phyloP scores from a whole-genome alignment of 1,140 invertebrate genomes.

The Arctopsyche grandis region DNA sequence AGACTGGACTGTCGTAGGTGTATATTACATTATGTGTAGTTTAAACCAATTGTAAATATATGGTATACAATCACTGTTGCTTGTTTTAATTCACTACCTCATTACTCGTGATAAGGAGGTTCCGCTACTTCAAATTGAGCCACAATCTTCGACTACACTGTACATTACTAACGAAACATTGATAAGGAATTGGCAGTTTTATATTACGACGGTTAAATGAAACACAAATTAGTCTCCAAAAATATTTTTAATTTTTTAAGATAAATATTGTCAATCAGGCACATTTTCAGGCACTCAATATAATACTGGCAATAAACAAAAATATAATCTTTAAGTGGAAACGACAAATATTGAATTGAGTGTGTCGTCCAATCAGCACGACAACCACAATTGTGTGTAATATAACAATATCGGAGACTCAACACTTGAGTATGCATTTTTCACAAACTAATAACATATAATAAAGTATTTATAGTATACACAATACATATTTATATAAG shows the following conservation, averaged over 20 bases:
- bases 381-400: not conserved
- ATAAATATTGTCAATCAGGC: conserved; percentile 43
- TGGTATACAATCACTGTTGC: no score
- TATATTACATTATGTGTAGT: no score
- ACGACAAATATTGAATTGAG: conserved; percentile 19
- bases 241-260: conserved; percentile 45
- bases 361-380: not conserved
- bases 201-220: not conserved
- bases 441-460: not conserved
- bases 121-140: no score
- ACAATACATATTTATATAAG: conserved; percentile 22
- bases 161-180: no score
- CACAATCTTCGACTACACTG: no score
- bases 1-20: no score
- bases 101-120: no score
- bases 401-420: not conserved
- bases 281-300: conserved; percentile 53
- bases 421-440: not conserved
- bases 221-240: conserved; percentile 40
- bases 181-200: no score
- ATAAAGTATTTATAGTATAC: conserved; percentile 9
- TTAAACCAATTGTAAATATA: no score
- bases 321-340: conserved; percentile 46
- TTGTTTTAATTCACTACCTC: no score
- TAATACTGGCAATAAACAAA: conserved; percentile 41